Conservation (phyloP, 2,113 vertebrate species). For the Halcyon malimbica region DNA sequence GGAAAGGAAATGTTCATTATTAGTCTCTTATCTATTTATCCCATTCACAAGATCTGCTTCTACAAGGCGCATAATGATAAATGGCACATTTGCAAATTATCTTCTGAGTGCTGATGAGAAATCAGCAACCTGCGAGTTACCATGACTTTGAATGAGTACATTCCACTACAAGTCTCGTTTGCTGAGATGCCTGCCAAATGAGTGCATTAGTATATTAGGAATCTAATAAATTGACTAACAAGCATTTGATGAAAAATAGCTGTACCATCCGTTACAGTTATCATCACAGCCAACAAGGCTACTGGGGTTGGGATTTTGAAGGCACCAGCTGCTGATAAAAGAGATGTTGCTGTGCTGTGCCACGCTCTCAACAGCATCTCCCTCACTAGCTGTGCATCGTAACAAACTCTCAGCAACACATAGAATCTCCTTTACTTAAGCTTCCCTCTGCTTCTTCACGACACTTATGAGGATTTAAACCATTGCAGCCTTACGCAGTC, state of each 20-base stretch:
- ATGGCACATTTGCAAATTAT: constrained; percentile 73
- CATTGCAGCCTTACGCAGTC: neutral
- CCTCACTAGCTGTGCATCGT: neutral
- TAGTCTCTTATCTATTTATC: constrained; percentile 55
- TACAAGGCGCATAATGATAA: constrained; percentile 58
- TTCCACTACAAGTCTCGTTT: constrained; percentile 13
- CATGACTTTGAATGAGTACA: constrained; percentile 63
- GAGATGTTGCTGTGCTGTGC: neutral
- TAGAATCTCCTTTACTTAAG: neutral
- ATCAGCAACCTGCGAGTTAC: constrained; percentile 60
- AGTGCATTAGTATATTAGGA: constrained; percentile 73
- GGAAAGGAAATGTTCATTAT: constrained; percentile 36
- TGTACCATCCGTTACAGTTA: constrained; percentile 59
- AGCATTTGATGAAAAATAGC: constrained; percentile 71
- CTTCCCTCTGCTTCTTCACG: neutral
- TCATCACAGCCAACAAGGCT: constrained; percentile 53
- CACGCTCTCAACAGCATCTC: neutral
- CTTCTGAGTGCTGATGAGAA: constrained; percentile 67
- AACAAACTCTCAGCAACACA: constrained; percentile 5
- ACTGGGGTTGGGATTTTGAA: constrained; percentile 28
- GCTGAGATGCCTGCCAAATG: constrained; percentile 58
- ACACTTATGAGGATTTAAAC: neutral
- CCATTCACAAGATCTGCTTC: constrained; percentile 45
- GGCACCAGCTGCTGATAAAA: constrained; percentile 35
- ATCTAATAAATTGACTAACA: constrained; percentile 73